Base-by-base conservation (phyloP, 2,888 invertebrate species). In the Drosophila paranaensis region DNA sequence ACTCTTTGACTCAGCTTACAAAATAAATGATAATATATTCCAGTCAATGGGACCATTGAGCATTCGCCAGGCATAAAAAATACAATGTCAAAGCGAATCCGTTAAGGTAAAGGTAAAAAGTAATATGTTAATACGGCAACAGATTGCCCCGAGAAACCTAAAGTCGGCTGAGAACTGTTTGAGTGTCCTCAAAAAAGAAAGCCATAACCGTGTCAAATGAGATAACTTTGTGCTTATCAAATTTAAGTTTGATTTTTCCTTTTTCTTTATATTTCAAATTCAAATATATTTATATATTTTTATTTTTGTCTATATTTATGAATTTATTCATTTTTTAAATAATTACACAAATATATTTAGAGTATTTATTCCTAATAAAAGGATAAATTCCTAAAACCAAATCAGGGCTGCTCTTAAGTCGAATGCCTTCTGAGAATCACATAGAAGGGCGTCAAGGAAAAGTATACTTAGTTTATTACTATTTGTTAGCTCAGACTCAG, bases 21-120 rank as follows among this genome's bases (percentile, higher is more conserved):
- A 80, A 80, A 85, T 82, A 72, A 81, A 86, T 83, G 82, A 74
- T 89, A 86, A 83, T 86, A 77, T 81, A 90, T 86, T 75, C 79
- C 16, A 54, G 62, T 51, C 71, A 88, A 89, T 88, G 77, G 82
- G 74, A 75, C 77, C 72, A 77, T 74, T 74, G 86, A 78, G 88
- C 74, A 74, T 88, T 83, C 61, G 65, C 65, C 77, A 82, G 69
- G 67, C 76, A 75, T 78, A 74, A 73, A 65, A 64, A 60, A 71
- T 43, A 67, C 51, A 66, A 55, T 73, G 70, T 68, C 55, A 57
- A 39, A 48, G 39, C 13, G 43, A 10, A 20, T 5, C 1, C 13
- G n/a, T 48, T 64, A 70, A 61, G 60, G 10, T n/a, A 58, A 67
- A 76, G 66, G 70, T 70, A 73, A 73, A 76, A 73, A 79, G 57